Evolutionary conservation across 2,888 invertebrate species (phyloP).

Genomic region (Megalurothrips usitatus): DNA sequence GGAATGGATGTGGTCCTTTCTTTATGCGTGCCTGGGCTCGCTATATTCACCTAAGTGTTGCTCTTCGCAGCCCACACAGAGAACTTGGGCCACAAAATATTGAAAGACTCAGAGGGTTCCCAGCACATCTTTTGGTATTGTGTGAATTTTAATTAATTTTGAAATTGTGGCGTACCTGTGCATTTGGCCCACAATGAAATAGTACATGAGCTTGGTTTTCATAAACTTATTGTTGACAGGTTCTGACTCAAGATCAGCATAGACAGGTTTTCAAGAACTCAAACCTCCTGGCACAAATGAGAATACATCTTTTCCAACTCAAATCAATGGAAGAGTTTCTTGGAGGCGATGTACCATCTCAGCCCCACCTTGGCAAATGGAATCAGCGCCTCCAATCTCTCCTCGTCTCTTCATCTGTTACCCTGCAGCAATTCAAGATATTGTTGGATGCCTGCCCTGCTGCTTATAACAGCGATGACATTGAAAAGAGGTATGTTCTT

Average conservation of each 20-base stretch:
- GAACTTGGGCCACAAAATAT: slow-evolving; percentile 77
- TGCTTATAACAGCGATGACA: slow-evolving; percentile 40
- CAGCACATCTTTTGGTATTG: slow-evolving; percentile 66
- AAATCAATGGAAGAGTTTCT: slow-evolving; percentile 17
- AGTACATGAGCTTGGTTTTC: background rate
- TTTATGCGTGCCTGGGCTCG: slow-evolving; percentile 68
- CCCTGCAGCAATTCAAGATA: slow-evolving; percentile 62
- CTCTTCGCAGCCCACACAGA: slow-evolving; percentile 62
- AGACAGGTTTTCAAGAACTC: background rate
- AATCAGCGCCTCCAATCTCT: background rate
- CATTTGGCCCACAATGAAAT: background rate
- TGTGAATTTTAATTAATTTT: slow-evolving; percentile 27
- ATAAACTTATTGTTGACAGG: background rate
- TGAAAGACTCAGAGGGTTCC: slow-evolving; percentile 81
- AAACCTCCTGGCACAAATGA: background rate
- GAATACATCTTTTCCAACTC: background rate
- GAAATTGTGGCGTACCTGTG: background rate
- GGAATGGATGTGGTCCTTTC: slow-evolving; percentile 71
- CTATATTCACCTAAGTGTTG: slow-evolving; percentile 58
- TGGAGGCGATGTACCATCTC: slow-evolving; percentile 31
- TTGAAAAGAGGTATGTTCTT: background rate
- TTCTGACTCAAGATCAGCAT: background rate
- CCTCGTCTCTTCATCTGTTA: slow-evolving; percentile 49
- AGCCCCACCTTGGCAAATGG: slow-evolving; percentile 29
- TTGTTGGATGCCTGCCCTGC: slow-evolving; percentile 61